phyloP scores from a whole-genome alignment of 2,797 vertebrate species.

The Platalea minor region DNA sequence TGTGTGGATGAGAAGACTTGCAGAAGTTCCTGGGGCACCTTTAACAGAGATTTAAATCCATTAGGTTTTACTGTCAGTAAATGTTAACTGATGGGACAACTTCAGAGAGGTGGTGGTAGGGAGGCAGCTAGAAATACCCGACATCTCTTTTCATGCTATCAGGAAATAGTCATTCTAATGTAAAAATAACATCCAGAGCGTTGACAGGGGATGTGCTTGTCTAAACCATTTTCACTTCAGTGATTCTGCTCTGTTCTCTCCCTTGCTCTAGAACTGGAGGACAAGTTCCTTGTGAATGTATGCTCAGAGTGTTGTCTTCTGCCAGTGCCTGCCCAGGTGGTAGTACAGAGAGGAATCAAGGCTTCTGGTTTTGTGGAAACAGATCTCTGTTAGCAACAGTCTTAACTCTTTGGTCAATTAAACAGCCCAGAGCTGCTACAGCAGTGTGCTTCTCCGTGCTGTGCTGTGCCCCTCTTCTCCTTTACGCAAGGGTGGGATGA shows the following conservation, averaged over 20 bases:
- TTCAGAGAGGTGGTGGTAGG: background rate
- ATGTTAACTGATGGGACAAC: background rate
- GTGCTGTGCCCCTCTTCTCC: background rate
- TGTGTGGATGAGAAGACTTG: background rate
- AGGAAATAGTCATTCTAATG: background rate
- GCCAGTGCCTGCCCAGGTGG: background rate
- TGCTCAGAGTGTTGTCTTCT: background rate
- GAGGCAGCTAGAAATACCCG: background rate
- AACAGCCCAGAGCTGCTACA: background rate
- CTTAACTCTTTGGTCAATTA: background rate
- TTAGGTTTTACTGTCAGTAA: background rate
- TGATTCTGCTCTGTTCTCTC: background rate
- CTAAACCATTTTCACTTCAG: background rate
- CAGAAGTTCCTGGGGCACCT: background rate
- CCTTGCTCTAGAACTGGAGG: background rate
- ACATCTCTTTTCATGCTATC: background rate
- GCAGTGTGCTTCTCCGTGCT: background rate
- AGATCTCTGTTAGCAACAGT: no score
- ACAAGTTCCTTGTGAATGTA: accelerated
- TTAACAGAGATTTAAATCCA: background rate
- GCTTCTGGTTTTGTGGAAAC: background rate
- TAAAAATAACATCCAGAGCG: background rate
- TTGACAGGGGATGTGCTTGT: background rate
- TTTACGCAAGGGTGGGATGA: accelerated
- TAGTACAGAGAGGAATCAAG: background rate